Evolutionary conservation across 2,888 invertebrate genomes (phyloP).

Genomic region (Philopedon plagiatum): DNA sequence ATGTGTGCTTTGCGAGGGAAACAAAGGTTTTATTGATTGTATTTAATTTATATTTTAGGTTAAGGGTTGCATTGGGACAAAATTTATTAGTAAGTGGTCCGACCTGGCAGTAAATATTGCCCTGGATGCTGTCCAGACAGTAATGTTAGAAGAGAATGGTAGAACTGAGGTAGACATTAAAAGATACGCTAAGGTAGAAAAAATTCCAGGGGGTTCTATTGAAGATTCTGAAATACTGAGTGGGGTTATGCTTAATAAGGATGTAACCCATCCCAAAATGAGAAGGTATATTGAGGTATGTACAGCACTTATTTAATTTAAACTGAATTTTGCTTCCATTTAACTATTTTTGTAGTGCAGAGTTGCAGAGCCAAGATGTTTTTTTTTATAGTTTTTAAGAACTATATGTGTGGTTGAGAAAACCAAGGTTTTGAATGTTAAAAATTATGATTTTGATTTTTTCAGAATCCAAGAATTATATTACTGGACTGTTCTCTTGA

Average conservation of each 20-base stretch:
- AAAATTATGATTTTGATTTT: constrained; percentile 21
- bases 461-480: constrained; percentile 92
- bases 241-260: constrained; percentile 99
- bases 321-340: no score
- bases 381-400: no score
- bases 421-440: background rate
- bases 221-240: constrained; percentile 94
- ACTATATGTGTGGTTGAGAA: no score
- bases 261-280: constrained; percentile 99
- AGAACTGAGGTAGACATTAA: constrained; percentile 97
- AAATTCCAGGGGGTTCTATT: constrained; percentile 95
- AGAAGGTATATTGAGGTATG: constrained; percentile 81
- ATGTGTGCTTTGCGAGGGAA: no score
- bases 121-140: constrained; percentile 93
- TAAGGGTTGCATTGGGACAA: constrained; percentile 96
- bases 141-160: constrained; percentile 89
- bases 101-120: constrained; percentile 97
- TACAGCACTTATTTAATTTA: background rate
- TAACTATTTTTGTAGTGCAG: no score
- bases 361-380: no score
- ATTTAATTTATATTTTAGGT: constrained; percentile 68
- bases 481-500: constrained; percentile 96
- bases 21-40: no score
- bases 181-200: constrained; percentile 95
- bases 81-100: constrained; percentile 96